phyloP scores from a whole-genome alignment of 2,797 vertebrate genomes.

The Anguilla megastoma region DNA sequence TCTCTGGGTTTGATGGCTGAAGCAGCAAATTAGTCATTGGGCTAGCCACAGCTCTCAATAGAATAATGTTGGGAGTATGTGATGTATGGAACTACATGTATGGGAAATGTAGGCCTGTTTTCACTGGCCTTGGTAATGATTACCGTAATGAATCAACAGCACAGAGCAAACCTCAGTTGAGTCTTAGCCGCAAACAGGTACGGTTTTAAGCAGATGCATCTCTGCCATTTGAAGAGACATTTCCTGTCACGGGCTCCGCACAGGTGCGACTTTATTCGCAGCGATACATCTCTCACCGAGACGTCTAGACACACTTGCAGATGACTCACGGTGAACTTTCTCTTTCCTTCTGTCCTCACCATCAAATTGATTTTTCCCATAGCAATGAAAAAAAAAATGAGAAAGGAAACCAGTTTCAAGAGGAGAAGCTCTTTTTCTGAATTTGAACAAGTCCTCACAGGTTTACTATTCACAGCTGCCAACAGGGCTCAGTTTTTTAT shows the following conservation, averaged over 20 bases:
- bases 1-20: neutral
- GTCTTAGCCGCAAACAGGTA: neutral
- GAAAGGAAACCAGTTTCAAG: neutral
- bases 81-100: neutral
- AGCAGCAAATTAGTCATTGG: neutral
- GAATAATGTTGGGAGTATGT: neutral
- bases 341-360: neutral
- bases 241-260: neutral
- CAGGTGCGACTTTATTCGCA: neutral
- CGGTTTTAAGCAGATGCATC: neutral
- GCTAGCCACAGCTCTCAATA: neutral
- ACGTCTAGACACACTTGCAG: neutral
- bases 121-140: neutral
- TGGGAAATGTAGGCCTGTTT: neutral
- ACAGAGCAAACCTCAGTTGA: neutral
- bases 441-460: slow-evolving; percentile 6
- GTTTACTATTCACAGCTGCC: neutral
- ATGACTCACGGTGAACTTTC: neutral
- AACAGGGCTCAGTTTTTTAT: neutral
- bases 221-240: neutral
- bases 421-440: neutral
- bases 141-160: neutral
- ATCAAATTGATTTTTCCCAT: neutral
- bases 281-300: neutral
- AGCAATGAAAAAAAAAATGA: neutral